Evolutionary conservation across 2,888 invertebrate species (phyloP).

Genomic region (Idaea straminata): DNA sequence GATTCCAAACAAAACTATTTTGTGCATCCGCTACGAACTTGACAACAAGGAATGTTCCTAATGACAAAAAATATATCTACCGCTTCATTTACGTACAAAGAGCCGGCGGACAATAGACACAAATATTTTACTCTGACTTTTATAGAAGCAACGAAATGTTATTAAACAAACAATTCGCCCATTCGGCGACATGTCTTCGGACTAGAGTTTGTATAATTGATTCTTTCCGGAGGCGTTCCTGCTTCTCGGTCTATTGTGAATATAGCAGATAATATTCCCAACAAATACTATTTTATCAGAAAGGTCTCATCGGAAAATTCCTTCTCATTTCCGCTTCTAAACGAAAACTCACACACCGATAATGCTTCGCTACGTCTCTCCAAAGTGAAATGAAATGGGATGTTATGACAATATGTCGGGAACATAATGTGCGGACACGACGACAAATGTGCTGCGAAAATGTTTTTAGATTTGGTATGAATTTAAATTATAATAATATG

Average conservation of each 20-base stretch:
- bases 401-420: constrained; percentile 72
- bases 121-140: constrained; percentile 72
- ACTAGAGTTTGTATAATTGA: constrained; percentile 72
- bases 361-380: constrained; percentile 60
- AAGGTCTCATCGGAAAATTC: constrained; percentile 65
- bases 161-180: constrained; percentile 80
- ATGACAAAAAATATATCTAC: constrained; percentile 56
- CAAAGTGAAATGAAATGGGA: constrained; percentile 72
- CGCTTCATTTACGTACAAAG: constrained; percentile 66
- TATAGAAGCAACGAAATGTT: constrained; percentile 70
- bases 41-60: constrained; percentile 52
- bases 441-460: constrained; percentile 48
- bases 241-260: constrained; percentile 55
- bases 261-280: constrained; percentile 40
- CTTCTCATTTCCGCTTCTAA: constrained; percentile 73
- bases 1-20: constrained; percentile 60
- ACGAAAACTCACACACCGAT: constrained; percentile 65
- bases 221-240: constrained; percentile 76
- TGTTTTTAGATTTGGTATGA: constrained; percentile 36
- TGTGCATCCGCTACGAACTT: constrained; percentile 65
- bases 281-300: constrained; percentile 69
- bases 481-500: constrained; percentile 8
- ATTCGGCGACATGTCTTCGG: constrained; percentile 69
- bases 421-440: constrained; percentile 47
- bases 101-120: constrained; percentile 56